Base-by-base conservation (phyloP, 2,888 invertebrate genomes). In the Balanococcus diminutus region DNA sequence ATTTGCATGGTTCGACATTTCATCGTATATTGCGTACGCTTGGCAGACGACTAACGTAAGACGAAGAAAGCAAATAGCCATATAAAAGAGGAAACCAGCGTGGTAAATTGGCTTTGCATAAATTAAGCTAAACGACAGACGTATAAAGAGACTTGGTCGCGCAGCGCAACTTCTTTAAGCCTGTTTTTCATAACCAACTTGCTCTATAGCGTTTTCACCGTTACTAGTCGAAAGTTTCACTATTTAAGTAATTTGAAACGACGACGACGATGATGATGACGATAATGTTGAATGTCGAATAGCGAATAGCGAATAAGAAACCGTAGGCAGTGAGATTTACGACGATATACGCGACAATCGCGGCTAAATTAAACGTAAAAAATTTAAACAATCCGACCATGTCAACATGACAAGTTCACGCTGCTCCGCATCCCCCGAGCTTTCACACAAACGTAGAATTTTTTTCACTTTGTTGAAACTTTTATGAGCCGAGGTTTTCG, bases 261-360 rank as follows among this genome's bases (percentile, higher is more conserved):
- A 28, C 28, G 8, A 56, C 3, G 19, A 14, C 42, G 42, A 42
- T 2, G 56, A 56, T 8, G 56, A 56, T 22, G 56, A 56, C 56
- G 56, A 56, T 11, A 22, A 56, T 11, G 46, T 1, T 56, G 19
- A 22, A 6, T 22, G 56, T 56, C 56, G 56, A 46, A 46, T n/a
- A n/a, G 4, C 36, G 36, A 36, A 36, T 36, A 36, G 4, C 36
- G 36, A 36, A 36, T 19, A 56, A 14, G 28, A 2, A 28, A 28
- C 67, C 28, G 16, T 67, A 67, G 25, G 28, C 28, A 67, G 28
- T 67, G 28, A 67, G 28, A 28, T 28, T n/a, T 67, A 67, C 67
- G 28, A 28, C 67, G 67, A 67, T 67, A 67, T 67, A 67, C n/a
- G 67, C 67, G 67, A 67, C 67, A 28, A 67, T 67, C 67, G 67